These are phyloP conservation scores for Tachyglossus aculeatus DNA, from an alignment of 2,797 vertebrate genomes.

Conservation along the genomic window DNA sequence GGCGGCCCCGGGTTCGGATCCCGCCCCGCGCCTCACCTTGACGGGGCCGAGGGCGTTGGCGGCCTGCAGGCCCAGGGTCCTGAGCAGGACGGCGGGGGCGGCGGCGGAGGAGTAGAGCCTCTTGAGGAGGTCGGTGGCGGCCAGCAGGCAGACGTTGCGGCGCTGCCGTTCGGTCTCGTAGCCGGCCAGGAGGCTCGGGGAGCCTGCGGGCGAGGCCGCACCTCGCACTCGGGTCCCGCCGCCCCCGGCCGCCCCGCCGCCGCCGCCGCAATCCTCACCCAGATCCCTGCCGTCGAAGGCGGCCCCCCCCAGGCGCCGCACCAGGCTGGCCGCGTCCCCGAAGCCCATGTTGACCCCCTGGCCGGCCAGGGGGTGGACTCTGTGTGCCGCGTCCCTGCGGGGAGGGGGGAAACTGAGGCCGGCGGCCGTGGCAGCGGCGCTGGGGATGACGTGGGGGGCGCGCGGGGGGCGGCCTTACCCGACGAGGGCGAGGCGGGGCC, in stretches of 20 bases:
- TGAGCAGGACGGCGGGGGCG: constrained; percentile 85
- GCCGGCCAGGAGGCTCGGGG: constrained; percentile 86
- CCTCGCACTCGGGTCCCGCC: constrained; percentile 91
- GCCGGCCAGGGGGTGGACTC: constrained; percentile 95
- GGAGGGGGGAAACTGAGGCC: constrained; percentile 15
- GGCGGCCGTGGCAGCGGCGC: neutral
- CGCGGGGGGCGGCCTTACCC: constrained; percentile 79
- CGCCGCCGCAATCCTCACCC: constrained; percentile 75
- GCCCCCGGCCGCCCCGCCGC: constrained; percentile 90
- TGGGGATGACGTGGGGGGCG: neutral
- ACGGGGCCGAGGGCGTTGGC: constrained; percentile 87
- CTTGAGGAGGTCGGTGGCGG: constrained; percentile 88
- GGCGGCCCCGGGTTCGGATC: constrained; percentile 88
- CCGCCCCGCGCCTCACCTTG: constrained; percentile 95
- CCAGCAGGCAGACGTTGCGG: constrained; percentile 92
- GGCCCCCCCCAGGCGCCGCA: constrained; percentile 86
- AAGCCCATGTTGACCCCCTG: constrained; percentile 98
- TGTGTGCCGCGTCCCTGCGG: constrained; percentile 93
- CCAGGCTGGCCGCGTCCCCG: constrained; percentile 89
- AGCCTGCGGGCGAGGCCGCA: constrained; percentile 76
- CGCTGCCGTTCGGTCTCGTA: constrained; percentile 93
- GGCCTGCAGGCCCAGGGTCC: constrained; percentile 92
- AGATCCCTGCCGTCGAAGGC: constrained; percentile 93
- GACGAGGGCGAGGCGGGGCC: constrained; percentile 89
- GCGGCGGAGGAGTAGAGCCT: constrained; percentile 90